Evolutionary conservation across 2,113 vertebrate species (phyloP), one percentile per base, ranked within the genome.

Genomic region (Pseudorectes ferrugineus): DNA sequence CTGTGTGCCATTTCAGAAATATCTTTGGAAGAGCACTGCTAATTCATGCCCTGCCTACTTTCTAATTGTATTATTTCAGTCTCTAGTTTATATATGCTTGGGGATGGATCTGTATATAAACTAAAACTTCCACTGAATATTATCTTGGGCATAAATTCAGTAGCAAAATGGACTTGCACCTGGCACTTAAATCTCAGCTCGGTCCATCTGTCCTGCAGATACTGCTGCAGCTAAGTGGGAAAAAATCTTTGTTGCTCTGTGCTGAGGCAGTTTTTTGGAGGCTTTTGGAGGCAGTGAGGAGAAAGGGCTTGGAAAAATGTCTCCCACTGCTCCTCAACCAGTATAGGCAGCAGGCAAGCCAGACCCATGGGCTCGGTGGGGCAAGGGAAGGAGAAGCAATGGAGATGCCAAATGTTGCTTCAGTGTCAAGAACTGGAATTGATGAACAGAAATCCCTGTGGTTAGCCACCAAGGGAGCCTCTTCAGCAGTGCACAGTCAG

Each of bases 1-100:
- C 77, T 84, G 48, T 78, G 75, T 96, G 94, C 88, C 76, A 65
- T 92, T 93, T 94, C 91, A 87, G 85, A 96, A 91, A 93, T 89
- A 89, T 81, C 45, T 82, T 82, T 70, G 91, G 58, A 96, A 94
- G 33, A 92, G 65, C 85, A 68, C 74, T 85, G 72, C 76, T 95
- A 94, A 87, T 94, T 95, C 95, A 75, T 87, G 70, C 49, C 91
- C 83, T 89, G 42, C 73, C 83, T 80, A 58, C 83, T 81, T 94
- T 81, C 57, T 92, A 54, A 92, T 66, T 17, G 24, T 68, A 89
- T 92, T 88, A 87, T 77, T 86, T 68, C 74, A 94, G 46, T 51
- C 43, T 65, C 40, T 74, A 71, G 89, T 90, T 91, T 85, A 90
- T 89, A 81, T 94, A 89, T 91, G 78, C 85, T 92, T 87, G 57